A percentile compares a stretch with the other conserved stretches of the same genome.
phyloP scores from a whole-genome alignment of 2,797 vertebrate genomes.

The Gorsachius magnificus region DNA sequence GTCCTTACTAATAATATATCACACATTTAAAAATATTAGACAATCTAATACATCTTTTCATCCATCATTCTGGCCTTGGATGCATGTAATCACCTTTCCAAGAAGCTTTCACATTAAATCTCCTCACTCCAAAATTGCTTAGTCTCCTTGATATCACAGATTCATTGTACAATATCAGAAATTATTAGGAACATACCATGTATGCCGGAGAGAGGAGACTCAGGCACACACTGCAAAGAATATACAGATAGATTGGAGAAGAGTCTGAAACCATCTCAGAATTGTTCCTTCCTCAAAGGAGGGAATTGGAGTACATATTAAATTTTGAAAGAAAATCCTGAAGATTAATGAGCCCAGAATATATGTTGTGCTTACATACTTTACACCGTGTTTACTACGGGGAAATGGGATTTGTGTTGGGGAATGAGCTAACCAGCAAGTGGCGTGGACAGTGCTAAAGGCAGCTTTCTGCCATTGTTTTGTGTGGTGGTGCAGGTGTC shows the following conservation, averaged over 20 bases:
- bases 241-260: neutral
- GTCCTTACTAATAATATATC: neutral
- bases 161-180: conserved; percentile 17
- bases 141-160: conserved; percentile 20
- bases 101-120: conserved; percentile 50
- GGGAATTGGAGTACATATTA: neutral
- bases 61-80: conserved; percentile 5
- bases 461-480: neutral
- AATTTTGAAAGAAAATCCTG: neutral
- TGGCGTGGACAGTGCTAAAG: neutral
- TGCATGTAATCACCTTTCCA: conserved; percentile 6
- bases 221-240: neutral
- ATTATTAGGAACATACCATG: neutral
- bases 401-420: neutral
- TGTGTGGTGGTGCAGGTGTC: neutral
- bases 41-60: neutral
- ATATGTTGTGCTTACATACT: rapidly evolving
- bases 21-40: neutral
- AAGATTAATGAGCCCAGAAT: neutral
- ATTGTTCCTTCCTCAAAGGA: neutral
- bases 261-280: neutral
- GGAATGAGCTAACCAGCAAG: neutral
- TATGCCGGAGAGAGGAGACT: neutral
- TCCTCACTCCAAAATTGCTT: conserved; percentile 17
- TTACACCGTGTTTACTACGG: neutral